phyloP scores from a whole-genome alignment of 2,113 vertebrate genomes.

The Otis tarda region DNA sequence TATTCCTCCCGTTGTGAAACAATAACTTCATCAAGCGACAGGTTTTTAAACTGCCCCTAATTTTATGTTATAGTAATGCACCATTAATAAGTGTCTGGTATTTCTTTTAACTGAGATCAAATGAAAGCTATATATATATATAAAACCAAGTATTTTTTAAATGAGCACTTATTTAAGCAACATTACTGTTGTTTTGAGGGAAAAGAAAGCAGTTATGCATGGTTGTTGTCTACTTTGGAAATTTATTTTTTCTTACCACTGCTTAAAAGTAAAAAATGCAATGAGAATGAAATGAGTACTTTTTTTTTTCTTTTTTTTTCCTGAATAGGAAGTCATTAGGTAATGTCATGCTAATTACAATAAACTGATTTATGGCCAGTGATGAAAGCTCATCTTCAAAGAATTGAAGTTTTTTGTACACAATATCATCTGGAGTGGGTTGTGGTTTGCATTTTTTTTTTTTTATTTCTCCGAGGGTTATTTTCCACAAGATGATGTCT shows the following conservation, averaged over 20 bases:
- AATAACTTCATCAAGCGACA: conserved; percentile 18
- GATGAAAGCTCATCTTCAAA: neutral
- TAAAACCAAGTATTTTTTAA: conserved; percentile 9
- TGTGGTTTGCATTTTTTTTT: neutral
- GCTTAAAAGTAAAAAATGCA: conserved; percentile 20
- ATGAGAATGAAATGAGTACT: neutral
- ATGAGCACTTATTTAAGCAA: conserved; percentile 20
- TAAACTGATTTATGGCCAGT: conserved; percentile 5
- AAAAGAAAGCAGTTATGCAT: neutral
- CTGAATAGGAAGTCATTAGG: neutral
- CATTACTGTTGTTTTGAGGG: neutral
- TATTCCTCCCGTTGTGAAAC: conserved; percentile 40
- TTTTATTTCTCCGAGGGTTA: neutral
- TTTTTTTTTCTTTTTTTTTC: neutral
- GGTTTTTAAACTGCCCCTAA: conserved; percentile 36
- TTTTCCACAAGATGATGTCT: neutral
- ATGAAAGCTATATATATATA: neutral
- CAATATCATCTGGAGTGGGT: neutral
- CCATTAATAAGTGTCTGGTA: conserved; percentile 41
- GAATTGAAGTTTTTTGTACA: neutral
- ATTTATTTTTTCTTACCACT: neutral
- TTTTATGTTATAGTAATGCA: conserved; percentile 39
- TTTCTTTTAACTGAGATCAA: conserved; percentile 58
- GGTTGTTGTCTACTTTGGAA: neutral
- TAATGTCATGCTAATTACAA: neutral